Evolutionary conservation across 2,888 invertebrate species (phyloP), one percentile per base, ranked within the genome.

Genomic region (Pristionchus exspectatus): DNA sequence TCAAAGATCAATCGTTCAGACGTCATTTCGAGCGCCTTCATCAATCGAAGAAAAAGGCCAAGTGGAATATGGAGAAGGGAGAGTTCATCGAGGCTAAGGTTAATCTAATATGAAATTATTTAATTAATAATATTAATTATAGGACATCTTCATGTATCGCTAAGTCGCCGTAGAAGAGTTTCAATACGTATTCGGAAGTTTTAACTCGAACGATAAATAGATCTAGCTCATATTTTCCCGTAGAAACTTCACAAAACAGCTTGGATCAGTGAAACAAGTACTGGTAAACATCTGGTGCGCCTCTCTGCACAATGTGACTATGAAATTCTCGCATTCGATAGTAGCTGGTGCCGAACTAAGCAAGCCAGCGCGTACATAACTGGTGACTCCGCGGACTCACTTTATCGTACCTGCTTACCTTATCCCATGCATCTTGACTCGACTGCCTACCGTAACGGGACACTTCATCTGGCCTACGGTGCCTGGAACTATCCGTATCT

Each of bases 81-180:
- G 84, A 85, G 84, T 85, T 59, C 84, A 85, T 50, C 33, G 59
- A 56, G 59, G 84, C 84, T 21, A 85, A 81, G 81, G 81, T 81
- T 44, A 0, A n/a, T 54, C 4, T 24, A 33, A 18, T 44, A 74
- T 18, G 44, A 9, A 9, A 21, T n/a, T 74, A 38, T 38, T 44
- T 38, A 1, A 21, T 38, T 18, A 21, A 44, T 2, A 24, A 16
- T 24, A n/a, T 24, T 38, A 12, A 74, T 21, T 74, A 3, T 24
- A 74, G 74, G 74, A 74, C 74, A 74, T 74, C 74, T 38, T 38
- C 44, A 74, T 74, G 74, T 74, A 74, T 38, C 74, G 74, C 38
- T 74, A 21, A 72, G 69, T 14, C 21, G 38, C 2, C 27, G 72
- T 27, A 72, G 72, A 21, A 74, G 38, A 74, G 7, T 16, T 38